Percentiles rank a stretch among this genome's conserved stretches.
Evolutionary conservation across 2,113 vertebrate species (phyloP).

Genomic region (Myrmecophaga tridactyla): DNA sequence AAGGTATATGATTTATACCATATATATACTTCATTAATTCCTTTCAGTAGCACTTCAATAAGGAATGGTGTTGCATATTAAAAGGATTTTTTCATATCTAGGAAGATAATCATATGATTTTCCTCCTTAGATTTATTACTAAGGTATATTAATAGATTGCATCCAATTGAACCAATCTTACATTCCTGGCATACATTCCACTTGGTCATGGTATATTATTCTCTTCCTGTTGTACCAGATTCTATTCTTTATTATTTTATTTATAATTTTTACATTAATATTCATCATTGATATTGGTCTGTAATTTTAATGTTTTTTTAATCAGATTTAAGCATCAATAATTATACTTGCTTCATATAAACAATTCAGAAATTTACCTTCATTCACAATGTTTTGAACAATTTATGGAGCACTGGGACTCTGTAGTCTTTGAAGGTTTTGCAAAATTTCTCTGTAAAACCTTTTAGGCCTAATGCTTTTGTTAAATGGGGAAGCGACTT

Average conservation of each 20-base stretch:
- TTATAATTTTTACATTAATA: not conserved
- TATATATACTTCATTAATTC: too few species aligned
- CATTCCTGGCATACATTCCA: too few species aligned
- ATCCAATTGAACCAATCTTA: not conserved
- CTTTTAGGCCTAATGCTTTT: not conserved
- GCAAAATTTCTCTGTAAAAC: not conserved
- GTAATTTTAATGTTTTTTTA: not conserved
- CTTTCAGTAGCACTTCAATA: too few species aligned
- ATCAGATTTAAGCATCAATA: not conserved
- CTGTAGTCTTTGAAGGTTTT: not conserved
- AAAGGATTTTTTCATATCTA: too few species aligned
- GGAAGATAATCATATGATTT: too few species aligned
- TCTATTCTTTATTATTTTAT: not conserved
- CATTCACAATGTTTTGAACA: not conserved
- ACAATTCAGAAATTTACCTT: not conserved
- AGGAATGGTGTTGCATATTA: too few species aligned
- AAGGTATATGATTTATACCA: not conserved
- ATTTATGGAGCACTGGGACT: not conserved
- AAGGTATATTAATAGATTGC: not conserved
- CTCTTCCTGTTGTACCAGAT: not conserved
- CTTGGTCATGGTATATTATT: not conserved
- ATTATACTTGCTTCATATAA: not conserved
- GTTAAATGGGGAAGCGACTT: not conserved
- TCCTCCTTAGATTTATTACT: not conserved
- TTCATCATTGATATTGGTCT: not conserved